Evolutionary conservation across 2,113 vertebrate species (phyloP).

Genomic region (Xenus cinereus): DNA sequence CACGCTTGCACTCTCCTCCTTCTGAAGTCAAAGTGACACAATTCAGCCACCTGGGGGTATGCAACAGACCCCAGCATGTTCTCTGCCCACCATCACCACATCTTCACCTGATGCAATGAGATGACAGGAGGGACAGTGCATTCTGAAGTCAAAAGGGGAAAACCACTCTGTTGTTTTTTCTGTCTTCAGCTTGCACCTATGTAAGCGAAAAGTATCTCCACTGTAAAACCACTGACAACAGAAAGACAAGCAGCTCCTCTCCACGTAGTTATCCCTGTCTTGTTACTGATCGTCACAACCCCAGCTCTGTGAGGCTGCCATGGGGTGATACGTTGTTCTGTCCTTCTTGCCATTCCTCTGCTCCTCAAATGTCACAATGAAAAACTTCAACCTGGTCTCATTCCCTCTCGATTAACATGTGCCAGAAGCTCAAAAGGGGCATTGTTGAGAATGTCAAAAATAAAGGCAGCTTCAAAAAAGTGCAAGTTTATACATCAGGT

Average conservation of each 20-base stretch:
- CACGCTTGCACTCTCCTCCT: neutral
- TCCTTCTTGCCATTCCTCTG: neutral
- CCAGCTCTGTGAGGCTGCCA: rapidly evolving
- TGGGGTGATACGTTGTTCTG: rapidly evolving
- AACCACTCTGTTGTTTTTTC: neutral
- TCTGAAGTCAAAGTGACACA: neutral
- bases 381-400: neutral
- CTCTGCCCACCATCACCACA: neutral
- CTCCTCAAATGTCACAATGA: neutral
- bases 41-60: neutral
- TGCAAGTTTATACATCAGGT: neutral
- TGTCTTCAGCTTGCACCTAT: neutral
- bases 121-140: neutral
- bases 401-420: neutral
- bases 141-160: neutral
- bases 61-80: neutral
- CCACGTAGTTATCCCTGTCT: neutral
- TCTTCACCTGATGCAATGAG: neutral
- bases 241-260: neutral
- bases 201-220: neutral
- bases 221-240: neutral
- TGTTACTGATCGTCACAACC: neutral
- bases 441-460: neutral
- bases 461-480: neutral
- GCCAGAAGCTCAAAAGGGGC: neutral